Evolutionary conservation across 2,888 invertebrate species (phyloP).

Genomic region (Dasysyrphus tricinctus): DNA sequence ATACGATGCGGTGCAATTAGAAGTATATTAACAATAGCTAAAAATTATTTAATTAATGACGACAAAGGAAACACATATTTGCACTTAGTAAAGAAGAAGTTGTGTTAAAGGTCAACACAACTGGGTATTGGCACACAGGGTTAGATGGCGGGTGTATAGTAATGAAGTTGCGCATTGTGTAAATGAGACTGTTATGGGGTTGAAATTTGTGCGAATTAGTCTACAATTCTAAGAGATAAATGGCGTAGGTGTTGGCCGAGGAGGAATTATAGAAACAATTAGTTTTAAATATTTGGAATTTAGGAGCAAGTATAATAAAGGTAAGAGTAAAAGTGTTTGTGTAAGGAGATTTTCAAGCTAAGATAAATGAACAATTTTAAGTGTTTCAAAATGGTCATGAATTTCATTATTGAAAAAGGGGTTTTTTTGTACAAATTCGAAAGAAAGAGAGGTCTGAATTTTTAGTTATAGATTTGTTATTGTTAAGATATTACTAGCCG

Average conservation of each 20-base stretch:
- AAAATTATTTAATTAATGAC: constrained; percentile 84
- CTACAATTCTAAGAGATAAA: constrained; percentile 34
- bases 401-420: too few relatives aligned
- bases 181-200: constrained; percentile 44
- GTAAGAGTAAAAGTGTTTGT: not conserved
- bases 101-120: constrained; percentile 36
- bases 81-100: constrained; percentile 31
- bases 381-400: not conserved
- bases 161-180: constrained; percentile 48
- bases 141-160: not conserved
- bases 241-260: not conserved
- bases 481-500: too few relatives aligned
- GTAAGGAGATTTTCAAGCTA: not conserved
- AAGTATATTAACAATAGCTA: constrained; percentile 84
- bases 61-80: constrained; percentile 63
- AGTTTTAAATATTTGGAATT: constrained; percentile 10
- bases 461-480: too few relatives aligned
- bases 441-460: too few relatives aligned
- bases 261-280: constrained; percentile 1
- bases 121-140: constrained; percentile 17
- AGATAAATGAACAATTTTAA: not conserved
- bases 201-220: constrained; percentile 71
- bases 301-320: not conserved
- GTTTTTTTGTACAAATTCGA: too few relatives aligned
- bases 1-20: constrained; percentile 81